A percentile compares a stretch with the other conserved stretches of the same genome.
Conservation (phyloP, 2,113 vertebrate species). For the Sapayoa aenigma region DNA sequence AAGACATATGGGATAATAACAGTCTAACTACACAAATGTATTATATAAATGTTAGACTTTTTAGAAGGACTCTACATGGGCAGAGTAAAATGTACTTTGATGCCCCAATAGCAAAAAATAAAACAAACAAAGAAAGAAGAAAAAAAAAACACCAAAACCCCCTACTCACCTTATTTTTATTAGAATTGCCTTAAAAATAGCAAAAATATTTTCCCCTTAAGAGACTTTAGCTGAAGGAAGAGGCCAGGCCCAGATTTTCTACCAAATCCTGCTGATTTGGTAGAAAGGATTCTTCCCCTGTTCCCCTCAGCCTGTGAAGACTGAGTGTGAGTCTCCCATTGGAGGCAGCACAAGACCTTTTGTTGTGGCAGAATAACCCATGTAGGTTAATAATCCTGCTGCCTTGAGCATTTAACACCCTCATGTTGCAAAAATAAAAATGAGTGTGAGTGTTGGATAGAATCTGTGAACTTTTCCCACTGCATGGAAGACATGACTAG, state of each 20-base stretch:
- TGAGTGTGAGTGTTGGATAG: not conserved
- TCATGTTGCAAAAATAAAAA: not conserved
- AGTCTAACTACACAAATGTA: not conserved
- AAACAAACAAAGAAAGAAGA: not conserved
- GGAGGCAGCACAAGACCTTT: not conserved
- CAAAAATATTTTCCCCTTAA: not conserved
- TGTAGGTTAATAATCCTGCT: not conserved
- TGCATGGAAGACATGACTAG: not conserved
- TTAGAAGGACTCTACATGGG: not conserved
- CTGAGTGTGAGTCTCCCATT: not conserved
- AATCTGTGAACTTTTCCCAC: not conserved
- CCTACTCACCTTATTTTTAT: not conserved
- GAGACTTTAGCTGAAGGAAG: not conserved
- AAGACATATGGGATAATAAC: not conserved
- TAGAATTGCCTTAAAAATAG: not conserved
- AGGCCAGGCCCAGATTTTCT: not conserved
- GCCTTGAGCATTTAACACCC: not conserved
- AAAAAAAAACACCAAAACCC: not conserved
- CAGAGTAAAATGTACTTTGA: not conserved
- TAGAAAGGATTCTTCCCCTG: too few relatives aligned
- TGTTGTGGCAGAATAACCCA: not conserved
- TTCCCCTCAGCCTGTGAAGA: not conserved
- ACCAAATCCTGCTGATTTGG: not conserved
- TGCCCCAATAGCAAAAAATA: not conserved
- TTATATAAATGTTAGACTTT: not conserved